Evolutionary conservation across 2,797 vertebrate species (phyloP).

Genomic region (Pseudochaenichthys georgianus): DNA sequence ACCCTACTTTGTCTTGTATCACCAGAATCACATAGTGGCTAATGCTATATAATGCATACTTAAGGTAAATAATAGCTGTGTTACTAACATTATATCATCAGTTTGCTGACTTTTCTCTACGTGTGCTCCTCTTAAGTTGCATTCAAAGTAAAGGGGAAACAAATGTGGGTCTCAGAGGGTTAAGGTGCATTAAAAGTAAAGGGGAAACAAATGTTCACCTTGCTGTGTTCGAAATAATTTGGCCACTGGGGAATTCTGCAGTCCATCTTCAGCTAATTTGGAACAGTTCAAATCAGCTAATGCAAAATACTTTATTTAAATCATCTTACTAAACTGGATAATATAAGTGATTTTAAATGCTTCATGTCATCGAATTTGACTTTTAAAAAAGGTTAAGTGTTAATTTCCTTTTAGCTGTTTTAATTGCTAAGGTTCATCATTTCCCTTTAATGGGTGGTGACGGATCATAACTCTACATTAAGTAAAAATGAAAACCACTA

Average conservation of each 20-base stretch:
- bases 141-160: not conserved
- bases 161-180: too few relatives aligned
- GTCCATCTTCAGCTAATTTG: too few relatives aligned
- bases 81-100: not conserved
- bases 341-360: not conserved
- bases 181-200: too few relatives aligned
- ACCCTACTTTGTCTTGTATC: not conserved
- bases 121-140: not conserved
- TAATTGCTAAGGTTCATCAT: not conserved
- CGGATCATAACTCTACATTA: not conserved
- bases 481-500: too few relatives aligned
- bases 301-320: too few relatives aligned
- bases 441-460: not conserved
- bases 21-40: not conserved
- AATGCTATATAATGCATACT: not conserved
- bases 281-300: not conserved
- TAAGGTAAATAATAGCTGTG: too few relatives aligned
- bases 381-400: not conserved
- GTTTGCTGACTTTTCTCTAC: not conserved
- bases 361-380: not conserved
- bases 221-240: not conserved
- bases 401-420: not conserved
- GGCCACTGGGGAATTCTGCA: not conserved
- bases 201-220: too few relatives aligned
- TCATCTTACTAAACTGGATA: too few relatives aligned